Evolutionary conservation across 2,888 invertebrate genomes (phyloP).

Genomic region (Phalangium opilio): DNA sequence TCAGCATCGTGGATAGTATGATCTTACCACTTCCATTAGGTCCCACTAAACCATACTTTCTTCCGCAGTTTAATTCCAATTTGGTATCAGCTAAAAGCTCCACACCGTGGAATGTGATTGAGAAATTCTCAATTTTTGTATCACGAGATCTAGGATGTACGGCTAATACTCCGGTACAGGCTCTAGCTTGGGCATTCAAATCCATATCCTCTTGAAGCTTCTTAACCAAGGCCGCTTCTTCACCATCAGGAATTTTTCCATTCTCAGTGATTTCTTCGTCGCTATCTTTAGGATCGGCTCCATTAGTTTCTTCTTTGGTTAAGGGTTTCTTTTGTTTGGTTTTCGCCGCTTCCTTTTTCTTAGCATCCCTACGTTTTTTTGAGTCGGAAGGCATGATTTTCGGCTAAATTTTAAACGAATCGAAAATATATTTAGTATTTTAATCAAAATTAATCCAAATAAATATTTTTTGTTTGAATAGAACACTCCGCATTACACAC

Average conservation of each 20-base stretch:
- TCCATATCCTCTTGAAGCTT: slow-evolving; percentile 80
- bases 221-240: slow-evolving; percentile 59
- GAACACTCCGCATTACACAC: no score
- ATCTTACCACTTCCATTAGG: slow-evolving; percentile 83
- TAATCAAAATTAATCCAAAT: no score
- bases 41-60: slow-evolving; percentile 90
- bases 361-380: slow-evolving; percentile 92
- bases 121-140: slow-evolving; percentile 87
- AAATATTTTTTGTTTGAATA: no score
- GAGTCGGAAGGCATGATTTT: slow-evolving; percentile 87
- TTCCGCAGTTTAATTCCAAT: slow-evolving; percentile 90
- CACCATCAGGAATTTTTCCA: slow-evolving; percentile 1
- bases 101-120: slow-evolving; percentile 93
- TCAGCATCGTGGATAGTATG: not conserved
- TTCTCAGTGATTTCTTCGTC: not conserved
- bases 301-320: slow-evolving; percentile 25
- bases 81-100: slow-evolving; percentile 91
- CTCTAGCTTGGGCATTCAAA: slow-evolving; percentile 79
- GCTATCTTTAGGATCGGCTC: slow-evolving; percentile 36
- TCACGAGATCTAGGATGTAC: slow-evolving; percentile 93
- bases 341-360: slow-evolving; percentile 88
- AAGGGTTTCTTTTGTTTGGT: slow-evolving; percentile 33
- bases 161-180: slow-evolving; percentile 85
- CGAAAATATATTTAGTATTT: no score
- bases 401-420: no score